Evolutionary conservation across 1,140 invertebrate genomes (phyloP).

Genomic region (Danaus melanippus): DNA sequence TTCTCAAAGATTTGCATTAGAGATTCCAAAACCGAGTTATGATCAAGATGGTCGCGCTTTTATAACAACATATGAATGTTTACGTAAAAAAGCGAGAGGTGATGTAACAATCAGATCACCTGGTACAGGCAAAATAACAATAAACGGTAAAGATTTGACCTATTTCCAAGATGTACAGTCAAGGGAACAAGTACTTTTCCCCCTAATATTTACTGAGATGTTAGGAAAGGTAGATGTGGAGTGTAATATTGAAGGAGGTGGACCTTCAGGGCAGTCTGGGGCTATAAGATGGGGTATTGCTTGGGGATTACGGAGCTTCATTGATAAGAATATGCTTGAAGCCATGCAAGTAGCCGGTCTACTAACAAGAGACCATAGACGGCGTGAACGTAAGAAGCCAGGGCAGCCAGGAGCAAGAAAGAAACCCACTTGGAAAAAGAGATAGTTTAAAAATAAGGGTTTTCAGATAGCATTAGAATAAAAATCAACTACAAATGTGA

Average conservation of each 20-base stretch:
- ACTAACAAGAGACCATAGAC: conserved; percentile 85
- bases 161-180: conserved; percentile 81
- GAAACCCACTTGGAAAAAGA: conserved; percentile 95
- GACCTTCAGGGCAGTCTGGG: conserved; percentile 83
- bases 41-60: conserved; percentile 79
- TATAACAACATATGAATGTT: conserved; percentile 79
- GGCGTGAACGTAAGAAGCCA: conserved; percentile 92
- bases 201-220: conserved; percentile 85
- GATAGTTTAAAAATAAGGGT: conserved; percentile 70
- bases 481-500: conserved; percentile 3
- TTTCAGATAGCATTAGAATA: conserved; percentile 7
- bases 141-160: conserved; percentile 85
- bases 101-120: conserved; percentile 79
- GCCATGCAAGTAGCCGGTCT: conserved; percentile 95
- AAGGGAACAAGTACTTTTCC: conserved; percentile 89
- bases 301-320: conserved; percentile 84
- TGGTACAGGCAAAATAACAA: conserved; percentile 86
- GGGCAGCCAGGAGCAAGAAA: conserved; percentile 92
- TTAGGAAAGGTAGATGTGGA: conserved; percentile 87
- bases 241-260: conserved; percentile 80
- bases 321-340: conserved; percentile 82
- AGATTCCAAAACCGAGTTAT: conserved; percentile 76
- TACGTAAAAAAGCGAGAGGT: conserved; percentile 80
- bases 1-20: conserved; percentile 68
- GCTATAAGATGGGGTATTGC: conserved; percentile 90